Evolutionary conservation across 2,113 vertebrate species (phyloP).

Genomic region (Loxodonta africana): DNA sequence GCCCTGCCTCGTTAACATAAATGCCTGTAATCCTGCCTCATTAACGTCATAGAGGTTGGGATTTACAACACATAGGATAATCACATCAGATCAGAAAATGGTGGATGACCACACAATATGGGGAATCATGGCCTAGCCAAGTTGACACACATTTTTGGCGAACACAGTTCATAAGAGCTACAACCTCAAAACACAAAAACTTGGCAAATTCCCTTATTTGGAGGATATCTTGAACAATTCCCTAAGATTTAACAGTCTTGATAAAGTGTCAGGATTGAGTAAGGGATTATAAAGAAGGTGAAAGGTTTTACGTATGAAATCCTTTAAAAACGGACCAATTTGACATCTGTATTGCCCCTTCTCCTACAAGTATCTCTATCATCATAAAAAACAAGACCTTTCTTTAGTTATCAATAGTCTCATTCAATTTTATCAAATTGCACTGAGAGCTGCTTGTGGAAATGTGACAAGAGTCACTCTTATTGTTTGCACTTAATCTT

Average conservation of each 20-base stretch:
- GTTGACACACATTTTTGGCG: no score
- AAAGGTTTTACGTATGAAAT: not conserved
- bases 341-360: not conserved
- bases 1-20: no score
- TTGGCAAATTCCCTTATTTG: not conserved
- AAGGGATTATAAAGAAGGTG: not conserved
- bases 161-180: not conserved
- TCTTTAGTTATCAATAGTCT: not conserved
- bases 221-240: not conserved
- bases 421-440: not conserved
- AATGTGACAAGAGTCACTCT: not conserved
- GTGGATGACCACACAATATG: no score
- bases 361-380: slow-evolving; percentile 3
- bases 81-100: no score
- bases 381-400: not conserved
- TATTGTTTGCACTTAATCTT: not conserved
- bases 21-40: no score
- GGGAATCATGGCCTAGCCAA: no score
- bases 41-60: no score
- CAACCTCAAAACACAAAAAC: slow-evolving; percentile 11
- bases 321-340: not conserved
- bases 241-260: not conserved
- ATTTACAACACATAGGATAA: no score
- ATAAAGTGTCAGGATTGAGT: not conserved
- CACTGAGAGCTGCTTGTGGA: not conserved